Percentiles rank a stretch among this genome's conserved stretches.
Conservation (phyloP, 92 coral and sea anemone genomes). For the Montipora capitata region DNA sequence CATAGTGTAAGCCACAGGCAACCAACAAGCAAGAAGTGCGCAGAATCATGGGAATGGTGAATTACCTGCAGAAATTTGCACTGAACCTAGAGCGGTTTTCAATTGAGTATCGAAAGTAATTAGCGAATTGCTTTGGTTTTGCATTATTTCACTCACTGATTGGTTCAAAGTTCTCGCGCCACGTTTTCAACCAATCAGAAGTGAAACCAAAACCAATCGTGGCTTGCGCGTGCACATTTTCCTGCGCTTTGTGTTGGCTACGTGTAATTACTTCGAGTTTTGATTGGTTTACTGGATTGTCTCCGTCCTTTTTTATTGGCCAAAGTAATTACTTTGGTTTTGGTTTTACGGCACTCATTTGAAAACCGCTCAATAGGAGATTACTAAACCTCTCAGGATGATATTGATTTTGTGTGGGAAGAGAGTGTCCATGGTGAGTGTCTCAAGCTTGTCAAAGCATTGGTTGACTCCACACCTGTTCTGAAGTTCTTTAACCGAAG, state of each 20-base stretch:
- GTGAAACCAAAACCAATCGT: too few species aligned
- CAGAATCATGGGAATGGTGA: conserved; percentile 29
- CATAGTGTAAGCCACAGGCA: conserved; percentile 14
- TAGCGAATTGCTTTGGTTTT: too few species aligned
- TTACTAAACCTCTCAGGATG: conserved; percentile 27
- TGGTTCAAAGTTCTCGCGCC: too few species aligned
- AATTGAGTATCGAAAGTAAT: too few species aligned
- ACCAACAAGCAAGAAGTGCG: conserved; percentile 17
- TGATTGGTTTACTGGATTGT: not conserved
- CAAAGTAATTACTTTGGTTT: too few species aligned
- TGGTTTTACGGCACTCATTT: too few species aligned
- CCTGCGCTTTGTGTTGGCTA: too few species aligned
- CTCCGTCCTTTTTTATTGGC: not conserved
- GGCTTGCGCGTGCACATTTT: too few species aligned
- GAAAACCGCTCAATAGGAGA: not conserved
- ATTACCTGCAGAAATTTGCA: conserved; percentile 43
- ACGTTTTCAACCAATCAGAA: too few species aligned
- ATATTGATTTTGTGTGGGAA: conserved; percentile 11
- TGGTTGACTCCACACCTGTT: conserved; percentile 36
- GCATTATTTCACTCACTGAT: too few species aligned
- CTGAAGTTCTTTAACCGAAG: conserved; percentile 28
- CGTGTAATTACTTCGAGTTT: too few species aligned
- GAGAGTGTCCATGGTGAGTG: conserved; percentile 54
- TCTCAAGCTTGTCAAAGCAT: conserved; percentile 43
- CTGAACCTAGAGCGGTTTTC: not conserved